phyloP scores from a whole-genome alignment of 64 coral and sea anemone species.

The Montipora capricornis region DNA sequence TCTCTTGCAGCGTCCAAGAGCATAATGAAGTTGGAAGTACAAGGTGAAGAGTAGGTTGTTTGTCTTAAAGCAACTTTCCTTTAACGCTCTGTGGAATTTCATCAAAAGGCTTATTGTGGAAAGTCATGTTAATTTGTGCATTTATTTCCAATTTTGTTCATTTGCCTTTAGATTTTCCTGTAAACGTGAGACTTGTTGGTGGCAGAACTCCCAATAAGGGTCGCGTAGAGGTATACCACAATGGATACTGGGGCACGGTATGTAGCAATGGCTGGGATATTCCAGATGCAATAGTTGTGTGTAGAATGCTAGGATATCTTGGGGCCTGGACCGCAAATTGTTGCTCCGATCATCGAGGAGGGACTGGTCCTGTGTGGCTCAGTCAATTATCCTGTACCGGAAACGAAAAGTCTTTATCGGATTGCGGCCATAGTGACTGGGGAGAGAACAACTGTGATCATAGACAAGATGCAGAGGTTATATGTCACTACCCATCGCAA shows the following conservation, averaged over 20 bases:
- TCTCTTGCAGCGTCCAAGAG: slow-evolving; percentile 50
- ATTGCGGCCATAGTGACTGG: slow-evolving; percentile 57
- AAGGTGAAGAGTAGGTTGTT: not conserved
- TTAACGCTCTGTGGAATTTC: not conserved
- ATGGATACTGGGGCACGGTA: slow-evolving; percentile 67
- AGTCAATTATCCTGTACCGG: slow-evolving; percentile 48
- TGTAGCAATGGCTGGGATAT: slow-evolving; percentile 55
- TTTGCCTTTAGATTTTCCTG: slow-evolving; percentile 5
- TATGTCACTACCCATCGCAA: not conserved
- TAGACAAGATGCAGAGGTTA: slow-evolving; percentile 53
- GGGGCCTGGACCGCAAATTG: slow-evolving; percentile 39
- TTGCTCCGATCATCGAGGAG: not conserved
- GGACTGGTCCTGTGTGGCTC: slow-evolving; percentile 56
- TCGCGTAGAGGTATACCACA: slow-evolving; percentile 55
- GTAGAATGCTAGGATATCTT: slow-evolving; percentile 60
- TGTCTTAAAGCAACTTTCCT: slow-evolving; percentile 21
- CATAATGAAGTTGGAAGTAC: not conserved
- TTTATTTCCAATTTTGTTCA: no score
- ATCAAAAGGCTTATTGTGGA: not conserved
- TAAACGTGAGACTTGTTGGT: slow-evolving; percentile 22
- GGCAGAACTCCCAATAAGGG: slow-evolving; percentile 20
- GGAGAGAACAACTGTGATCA: slow-evolving; percentile 42
- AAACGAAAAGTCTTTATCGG: slow-evolving; percentile 13
- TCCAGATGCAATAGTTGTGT: slow-evolving; percentile 37
- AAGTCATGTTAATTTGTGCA: not conserved